A percentile compares a stretch with the other conserved stretches of the same genome.
phyloP scores from a whole-genome alignment of 2,888 invertebrate species.

The Micoletzkya japonica region DNA sequence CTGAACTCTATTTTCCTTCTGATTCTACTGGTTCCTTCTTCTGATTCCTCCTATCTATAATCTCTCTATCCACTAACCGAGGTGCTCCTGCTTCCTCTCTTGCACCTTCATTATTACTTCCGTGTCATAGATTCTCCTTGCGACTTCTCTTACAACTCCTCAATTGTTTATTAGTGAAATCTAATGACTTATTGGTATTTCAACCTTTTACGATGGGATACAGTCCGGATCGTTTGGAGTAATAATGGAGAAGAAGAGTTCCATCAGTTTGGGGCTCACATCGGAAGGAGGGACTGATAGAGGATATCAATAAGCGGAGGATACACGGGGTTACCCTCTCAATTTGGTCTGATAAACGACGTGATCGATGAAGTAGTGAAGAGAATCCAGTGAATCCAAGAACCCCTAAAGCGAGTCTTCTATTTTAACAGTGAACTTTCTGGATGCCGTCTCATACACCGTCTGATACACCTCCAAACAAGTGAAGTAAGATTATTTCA shows the following conservation, averaged over 20 bases:
- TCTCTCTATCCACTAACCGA: slow-evolving; percentile 69
- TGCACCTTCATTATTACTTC: slow-evolving; percentile 89
- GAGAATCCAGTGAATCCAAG: slow-evolving; percentile 89
- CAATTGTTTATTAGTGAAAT: slow-evolving; percentile 65
- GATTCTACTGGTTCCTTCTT: background rate
- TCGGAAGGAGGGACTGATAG: slow-evolving; percentile 55
- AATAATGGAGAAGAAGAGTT: slow-evolving; percentile 84
- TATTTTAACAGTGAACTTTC: too few relatives aligned
- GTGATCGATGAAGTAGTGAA: slow-evolving; percentile 71
- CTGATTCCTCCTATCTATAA: too few relatives aligned
- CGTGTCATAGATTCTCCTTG: slow-evolving; percentile 86
- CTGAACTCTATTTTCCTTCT: background rate
- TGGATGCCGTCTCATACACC: too few relatives aligned
- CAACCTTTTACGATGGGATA: slow-evolving; percentile 82
- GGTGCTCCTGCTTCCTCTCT: slow-evolving; percentile 82
- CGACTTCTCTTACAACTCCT: slow-evolving; percentile 94
- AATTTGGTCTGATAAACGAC: slow-evolving; percentile 62
- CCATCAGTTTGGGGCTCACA: slow-evolving; percentile 58
- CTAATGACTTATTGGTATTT: background rate
- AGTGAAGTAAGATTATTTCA: background rate
- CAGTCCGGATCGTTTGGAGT: slow-evolving; percentile 88
- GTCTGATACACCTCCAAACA: too few relatives aligned
- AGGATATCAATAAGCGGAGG: too few relatives aligned
- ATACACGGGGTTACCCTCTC: slow-evolving; percentile 37
- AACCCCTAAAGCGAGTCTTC: slow-evolving; percentile 81